Percentiles rank a stretch among this genome's conserved stretches.
Evolutionary conservation across 2,113 vertebrate genomes (phyloP).

Genomic region (Rhagologus leucostigma): DNA sequence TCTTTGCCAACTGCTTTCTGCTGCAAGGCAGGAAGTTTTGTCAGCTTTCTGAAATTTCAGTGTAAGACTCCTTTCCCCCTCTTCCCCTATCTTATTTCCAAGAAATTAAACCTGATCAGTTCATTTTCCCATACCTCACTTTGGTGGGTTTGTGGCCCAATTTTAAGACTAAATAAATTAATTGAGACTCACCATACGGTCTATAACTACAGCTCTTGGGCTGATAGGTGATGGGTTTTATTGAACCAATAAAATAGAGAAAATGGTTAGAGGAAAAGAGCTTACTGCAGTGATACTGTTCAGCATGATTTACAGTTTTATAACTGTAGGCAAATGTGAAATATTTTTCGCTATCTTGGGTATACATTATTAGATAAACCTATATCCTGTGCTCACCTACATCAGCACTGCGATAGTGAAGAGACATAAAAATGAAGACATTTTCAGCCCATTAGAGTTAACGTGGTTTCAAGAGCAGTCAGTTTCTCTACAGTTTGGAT

Average conservation of each 20-base stretch:
- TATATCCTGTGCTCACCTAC: background rate
- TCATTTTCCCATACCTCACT: background rate
- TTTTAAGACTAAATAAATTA: background rate
- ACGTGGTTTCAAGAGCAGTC: background rate
- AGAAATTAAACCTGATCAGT: background rate
- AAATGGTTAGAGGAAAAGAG: background rate
- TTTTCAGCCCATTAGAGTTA: background rate
- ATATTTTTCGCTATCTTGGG: conserved; percentile 18
- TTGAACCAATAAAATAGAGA: conserved; percentile 19
- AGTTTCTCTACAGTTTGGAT: background rate
- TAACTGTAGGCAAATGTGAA: conserved; percentile 46
- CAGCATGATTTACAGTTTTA: conserved; percentile 43
- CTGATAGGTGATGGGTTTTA: conserved; percentile 37
- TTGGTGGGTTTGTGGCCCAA: background rate
- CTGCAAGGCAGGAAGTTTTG: background rate
- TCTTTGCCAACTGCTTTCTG: background rate
- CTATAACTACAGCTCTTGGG: background rate
- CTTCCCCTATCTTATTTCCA: background rate
- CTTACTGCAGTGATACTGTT: background rate
- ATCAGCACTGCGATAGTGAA: background rate
- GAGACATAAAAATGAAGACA: background rate
- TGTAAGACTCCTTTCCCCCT: background rate
- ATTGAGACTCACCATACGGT: background rate
- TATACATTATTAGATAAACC: conserved; percentile 31
- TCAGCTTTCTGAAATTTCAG: background rate